phyloP scores from a whole-genome alignment of 2,797 vertebrate species.

The Melanotaenia parkinsoni region DNA sequence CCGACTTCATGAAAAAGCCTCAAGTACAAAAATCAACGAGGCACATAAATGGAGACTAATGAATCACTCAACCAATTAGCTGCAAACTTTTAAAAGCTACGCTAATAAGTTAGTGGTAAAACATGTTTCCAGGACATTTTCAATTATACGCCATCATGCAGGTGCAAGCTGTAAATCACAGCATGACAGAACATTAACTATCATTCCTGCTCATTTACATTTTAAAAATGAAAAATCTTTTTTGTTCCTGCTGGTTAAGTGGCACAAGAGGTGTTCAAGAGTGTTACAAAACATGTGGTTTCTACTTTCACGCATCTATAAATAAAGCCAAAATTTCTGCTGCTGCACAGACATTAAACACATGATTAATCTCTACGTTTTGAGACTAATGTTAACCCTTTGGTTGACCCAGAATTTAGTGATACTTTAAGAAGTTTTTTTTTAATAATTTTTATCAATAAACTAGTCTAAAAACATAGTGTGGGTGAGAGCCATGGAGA shows the following conservation, averaged over 20 bases:
- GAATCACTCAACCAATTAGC: slow-evolving; percentile 16
- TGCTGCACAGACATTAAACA: not conserved
- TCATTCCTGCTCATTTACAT: slow-evolving; percentile 5
- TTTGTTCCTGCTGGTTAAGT: slow-evolving; percentile 10
- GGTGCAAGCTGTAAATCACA: not conserved
- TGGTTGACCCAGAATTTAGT: not conserved
- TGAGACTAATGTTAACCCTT: too few species aligned
- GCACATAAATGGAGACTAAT: slow-evolving; percentile 13
- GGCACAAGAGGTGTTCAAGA: slow-evolving; percentile 8
- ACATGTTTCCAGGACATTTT: slow-evolving; percentile 12
- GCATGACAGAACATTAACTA: not conserved
- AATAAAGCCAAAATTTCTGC: not conserved
- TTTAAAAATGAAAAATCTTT: slow-evolving; percentile 6
- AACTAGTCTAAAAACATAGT: too few species aligned
- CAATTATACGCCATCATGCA: not conserved
- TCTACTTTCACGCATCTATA: not conserved
- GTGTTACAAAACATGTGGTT: not conserved
- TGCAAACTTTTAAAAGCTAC: slow-evolving; percentile 6
- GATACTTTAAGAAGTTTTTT: not conserved
- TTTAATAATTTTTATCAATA: too few species aligned
- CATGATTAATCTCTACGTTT: not conserved
- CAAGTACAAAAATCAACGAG: slow-evolving; percentile 19
- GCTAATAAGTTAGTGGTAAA: slow-evolving; percentile 6
- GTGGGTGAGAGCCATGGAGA: too few species aligned
- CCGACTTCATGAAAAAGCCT: slow-evolving; percentile 32